Conservation (phyloP, 2,888 invertebrate genomes). For the Hyles lineata region DNA sequence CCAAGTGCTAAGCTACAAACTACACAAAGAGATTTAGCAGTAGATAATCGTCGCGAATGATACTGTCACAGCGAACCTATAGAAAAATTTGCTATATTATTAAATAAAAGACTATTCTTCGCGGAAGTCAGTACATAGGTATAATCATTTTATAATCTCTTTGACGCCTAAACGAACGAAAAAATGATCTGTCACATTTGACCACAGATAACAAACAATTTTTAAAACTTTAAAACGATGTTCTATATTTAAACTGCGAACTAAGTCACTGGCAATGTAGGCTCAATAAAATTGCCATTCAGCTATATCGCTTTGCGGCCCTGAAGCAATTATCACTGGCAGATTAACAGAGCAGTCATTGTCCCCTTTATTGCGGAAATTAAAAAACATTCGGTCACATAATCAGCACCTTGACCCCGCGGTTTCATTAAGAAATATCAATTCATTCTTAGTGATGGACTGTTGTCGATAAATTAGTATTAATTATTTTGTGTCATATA, state of each 20-base stretch:
- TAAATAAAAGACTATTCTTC: too few relatives aligned
- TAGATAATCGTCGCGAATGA: too few relatives aligned
- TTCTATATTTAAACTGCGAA: neutral
- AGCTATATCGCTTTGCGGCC: slow-evolving; percentile 31
- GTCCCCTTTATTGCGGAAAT: slow-evolving; percentile 49
- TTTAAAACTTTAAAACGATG: neutral
- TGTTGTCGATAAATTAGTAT: slow-evolving; percentile 1
- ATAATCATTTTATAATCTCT: neutral
- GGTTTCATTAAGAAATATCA: slow-evolving; percentile 3
- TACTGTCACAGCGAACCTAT: too few relatives aligned
- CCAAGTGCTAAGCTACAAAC: too few relatives aligned
- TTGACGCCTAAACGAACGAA: neutral
- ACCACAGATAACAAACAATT: neutral
- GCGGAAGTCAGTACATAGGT: neutral
- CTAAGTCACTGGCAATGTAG: neutral
- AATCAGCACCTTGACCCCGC: slow-evolving; percentile 17
- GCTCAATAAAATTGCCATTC: neutral
- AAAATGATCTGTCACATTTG: neutral
- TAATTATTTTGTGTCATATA: too few relatives aligned
- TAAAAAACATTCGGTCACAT: slow-evolving; percentile 37
- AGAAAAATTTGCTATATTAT: too few relatives aligned
- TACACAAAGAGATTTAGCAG: too few relatives aligned
- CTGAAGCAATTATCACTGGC: slow-evolving; percentile 40
- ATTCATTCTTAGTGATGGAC: slow-evolving; percentile 25
- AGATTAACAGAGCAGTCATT: slow-evolving; percentile 45